These are phyloP conservation scores for Pantala flavescens DNA, from an alignment of 1,140 invertebrate genomes.

Conservation along the genomic window DNA sequence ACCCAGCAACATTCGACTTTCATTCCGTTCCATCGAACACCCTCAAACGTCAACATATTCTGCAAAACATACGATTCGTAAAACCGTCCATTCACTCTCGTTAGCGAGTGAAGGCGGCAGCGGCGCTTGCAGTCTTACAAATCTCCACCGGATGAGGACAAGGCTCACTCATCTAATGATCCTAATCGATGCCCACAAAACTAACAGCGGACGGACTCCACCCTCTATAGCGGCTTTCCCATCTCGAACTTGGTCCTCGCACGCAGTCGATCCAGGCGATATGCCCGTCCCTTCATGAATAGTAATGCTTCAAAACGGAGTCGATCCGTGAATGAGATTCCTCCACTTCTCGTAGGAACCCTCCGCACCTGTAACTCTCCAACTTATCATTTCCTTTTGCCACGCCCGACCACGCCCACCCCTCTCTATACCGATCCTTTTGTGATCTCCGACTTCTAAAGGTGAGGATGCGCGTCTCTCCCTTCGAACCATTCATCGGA, in stretches of 20 bases:
- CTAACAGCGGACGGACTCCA: background rate
- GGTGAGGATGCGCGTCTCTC: background rate
- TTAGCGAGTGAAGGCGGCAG: background rate
- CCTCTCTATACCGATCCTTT: background rate
- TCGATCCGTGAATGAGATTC: constrained; percentile 3
- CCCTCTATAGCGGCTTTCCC: background rate
- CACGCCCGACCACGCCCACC: background rate
- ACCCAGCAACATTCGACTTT: too few relatives aligned
- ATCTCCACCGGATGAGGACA: background rate
- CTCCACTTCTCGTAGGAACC: background rate
- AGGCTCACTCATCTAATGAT: background rate
- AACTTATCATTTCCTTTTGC: background rate
- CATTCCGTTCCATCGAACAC: too few relatives aligned
- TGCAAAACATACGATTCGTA: too few relatives aligned
- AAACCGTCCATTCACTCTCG: background rate
- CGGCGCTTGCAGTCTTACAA: background rate
- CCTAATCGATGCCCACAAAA: background rate
- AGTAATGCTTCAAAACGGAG: background rate
- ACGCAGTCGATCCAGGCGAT: background rate
- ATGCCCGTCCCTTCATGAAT: background rate
- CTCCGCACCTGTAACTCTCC: background rate
- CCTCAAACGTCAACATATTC: too few relatives aligned
- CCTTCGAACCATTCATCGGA: background rate
- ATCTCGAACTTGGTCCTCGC: background rate
- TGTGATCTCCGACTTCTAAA: constrained; percentile 5